A percentile compares a stretch with the other conserved stretches of the same genome.
These are phyloP conservation scores for Polydrusus cervinus DNA, from an alignment of 2,888 invertebrate genomes.

Conservation along the genomic window DNA sequence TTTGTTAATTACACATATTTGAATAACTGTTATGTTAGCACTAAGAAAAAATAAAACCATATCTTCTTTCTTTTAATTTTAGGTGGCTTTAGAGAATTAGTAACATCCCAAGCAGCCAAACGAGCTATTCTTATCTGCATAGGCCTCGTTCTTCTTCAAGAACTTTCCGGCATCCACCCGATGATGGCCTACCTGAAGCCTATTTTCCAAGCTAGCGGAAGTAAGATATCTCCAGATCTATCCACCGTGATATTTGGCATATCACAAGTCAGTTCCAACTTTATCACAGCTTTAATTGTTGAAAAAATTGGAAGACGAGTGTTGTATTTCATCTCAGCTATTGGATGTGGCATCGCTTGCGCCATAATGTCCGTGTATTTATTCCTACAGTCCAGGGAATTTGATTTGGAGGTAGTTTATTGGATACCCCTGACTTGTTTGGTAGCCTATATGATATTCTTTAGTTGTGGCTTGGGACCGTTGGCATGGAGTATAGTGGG, in stretches of 20 bases:
- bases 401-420: constrained; percentile 68
- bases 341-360: constrained; percentile 76
- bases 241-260: constrained; percentile 85
- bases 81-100: constrained; percentile 52
- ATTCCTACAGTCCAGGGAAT: constrained; percentile 47
- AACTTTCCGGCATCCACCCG: constrained; percentile 85
- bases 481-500: constrained; percentile 88
- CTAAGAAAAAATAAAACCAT: too few species aligned
- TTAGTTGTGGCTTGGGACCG: constrained; percentile 83
- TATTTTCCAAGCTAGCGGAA: constrained; percentile 81
- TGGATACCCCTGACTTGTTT: constrained; percentile 83
- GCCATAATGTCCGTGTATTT: constrained; percentile 56
- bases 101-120: constrained; percentile 48
- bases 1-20: too few species aligned
- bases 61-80: constrained; percentile 7
- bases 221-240: constrained; percentile 73
- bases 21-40: too few species aligned
- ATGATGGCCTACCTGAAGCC: constrained; percentile 84
- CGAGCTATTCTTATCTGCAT: constrained; percentile 80
- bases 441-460: constrained; percentile 81
- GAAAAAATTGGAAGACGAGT: constrained; percentile 83
- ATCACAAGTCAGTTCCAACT: constrained; percentile 82
- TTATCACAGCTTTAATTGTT: constrained; percentile 81
- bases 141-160: constrained; percentile 87
- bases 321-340: constrained; percentile 77